phyloP scores from a whole-genome alignment of 1,140 invertebrate genomes.

The Carcinoscorpius rotundicauda region DNA sequence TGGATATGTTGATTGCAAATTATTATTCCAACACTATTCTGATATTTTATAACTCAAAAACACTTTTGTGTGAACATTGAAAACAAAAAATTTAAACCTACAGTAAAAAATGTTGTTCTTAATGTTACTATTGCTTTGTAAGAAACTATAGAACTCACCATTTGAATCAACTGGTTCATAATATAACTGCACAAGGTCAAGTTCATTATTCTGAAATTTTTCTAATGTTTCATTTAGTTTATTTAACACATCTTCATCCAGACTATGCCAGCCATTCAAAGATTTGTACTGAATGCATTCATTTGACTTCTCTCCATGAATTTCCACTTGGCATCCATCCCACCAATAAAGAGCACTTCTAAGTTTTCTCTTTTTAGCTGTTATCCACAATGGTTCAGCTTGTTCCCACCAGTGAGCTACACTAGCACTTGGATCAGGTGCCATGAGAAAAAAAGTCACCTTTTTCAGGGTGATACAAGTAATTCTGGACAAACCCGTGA shows the following conservation, averaged over 20 bases:
- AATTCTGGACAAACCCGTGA: constrained; percentile 32
- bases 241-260: constrained; percentile 16
- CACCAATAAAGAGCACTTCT: constrained; percentile 29
- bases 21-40: too few species aligned
- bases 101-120: too few species aligned
- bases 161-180: constrained; percentile 21
- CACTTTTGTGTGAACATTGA: too few species aligned
- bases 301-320: constrained; percentile 24
- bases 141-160: constrained; percentile 8
- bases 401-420: constrained; percentile 29
- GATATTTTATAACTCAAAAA: too few species aligned
- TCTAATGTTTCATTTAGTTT: constrained; percentile 17
- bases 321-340: constrained; percentile 32
- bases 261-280: constrained; percentile 15
- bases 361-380: constrained; percentile 28
- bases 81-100: too few species aligned
- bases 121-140: too few species aligned
- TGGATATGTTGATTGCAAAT: too few species aligned
- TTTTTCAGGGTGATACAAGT: constrained; percentile 28
- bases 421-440: constrained; percentile 24
- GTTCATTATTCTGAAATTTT: constrained; percentile 17
- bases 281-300: constrained; percentile 24
- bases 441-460: constrained; percentile 29
- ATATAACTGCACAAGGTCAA: constrained; percentile 19
- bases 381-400: constrained; percentile 31